phyloP scores from a whole-genome alignment of 2,888 invertebrate genomes.

The Eristalis tenax region DNA sequence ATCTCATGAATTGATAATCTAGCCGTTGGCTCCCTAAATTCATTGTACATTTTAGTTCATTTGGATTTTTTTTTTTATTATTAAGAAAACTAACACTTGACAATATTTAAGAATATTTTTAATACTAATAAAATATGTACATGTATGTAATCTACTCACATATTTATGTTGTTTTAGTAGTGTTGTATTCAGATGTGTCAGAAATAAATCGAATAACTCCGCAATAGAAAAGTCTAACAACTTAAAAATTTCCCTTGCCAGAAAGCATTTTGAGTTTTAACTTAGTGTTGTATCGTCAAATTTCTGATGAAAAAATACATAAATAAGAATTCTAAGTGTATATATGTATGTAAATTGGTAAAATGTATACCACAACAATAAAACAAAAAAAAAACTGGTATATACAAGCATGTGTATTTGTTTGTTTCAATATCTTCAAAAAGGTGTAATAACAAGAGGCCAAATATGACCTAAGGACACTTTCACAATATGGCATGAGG shows the following conservation, averaged over 20 bases:
- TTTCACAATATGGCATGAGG: too few relatives aligned
- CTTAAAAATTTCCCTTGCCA: constrained; percentile 27
- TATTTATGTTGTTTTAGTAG: constrained; percentile 15
- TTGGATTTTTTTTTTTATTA: background rate
- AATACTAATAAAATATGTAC: constrained; percentile 1
- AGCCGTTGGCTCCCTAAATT: background rate
- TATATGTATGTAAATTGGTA: constrained; percentile 15
- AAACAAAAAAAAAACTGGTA: background rate
- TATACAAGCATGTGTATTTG: background rate
- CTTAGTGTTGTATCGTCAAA: constrained; percentile 5
- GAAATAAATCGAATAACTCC: background rate
- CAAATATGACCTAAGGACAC: too few relatives aligned
- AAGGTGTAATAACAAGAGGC: too few relatives aligned
- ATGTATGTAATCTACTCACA: background rate
- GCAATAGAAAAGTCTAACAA: background rate
- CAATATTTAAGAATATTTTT: constrained; percentile 39
- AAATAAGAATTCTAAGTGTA: constrained; percentile 10
- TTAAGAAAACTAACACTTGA: constrained; percentile 27
- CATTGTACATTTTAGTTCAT: background rate
- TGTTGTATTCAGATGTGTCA: background rate
- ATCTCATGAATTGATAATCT: constrained; percentile 23
- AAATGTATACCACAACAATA: background rate
- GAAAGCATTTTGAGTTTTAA: constrained; percentile 45
- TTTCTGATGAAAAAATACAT: background rate
- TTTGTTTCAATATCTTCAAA: background rate